Evolutionary conservation across 2,888 invertebrate species (phyloP), one percentile per base, ranked within the genome.

Genomic region (Terebella lapidaria): DNA sequence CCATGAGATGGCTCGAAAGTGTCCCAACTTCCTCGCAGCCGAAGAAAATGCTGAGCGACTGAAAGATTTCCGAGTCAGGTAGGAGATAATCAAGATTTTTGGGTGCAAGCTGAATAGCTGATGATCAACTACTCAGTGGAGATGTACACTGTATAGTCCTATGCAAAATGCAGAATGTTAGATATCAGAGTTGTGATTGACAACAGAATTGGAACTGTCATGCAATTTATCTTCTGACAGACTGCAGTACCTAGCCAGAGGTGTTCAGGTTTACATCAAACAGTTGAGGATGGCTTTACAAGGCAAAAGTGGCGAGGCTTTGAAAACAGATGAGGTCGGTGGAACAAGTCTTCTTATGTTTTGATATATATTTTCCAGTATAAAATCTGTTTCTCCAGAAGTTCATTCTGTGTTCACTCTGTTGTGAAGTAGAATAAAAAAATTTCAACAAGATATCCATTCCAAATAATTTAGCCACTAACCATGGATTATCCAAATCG

Each of bases 161-260:
- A n/a, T n/a, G n/a, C n/a, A n/a, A n/a, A n/a, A n/a, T n/a, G n/a
- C n/a, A n/a, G n/a, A n/a, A n/a, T n/a, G n/a, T n/a, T n/a, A n/a
- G n/a, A n/a, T n/a, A n/a, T n/a, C n/a, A n/a, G n/a, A n/a, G n/a
- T n/a, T n/a, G n/a, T n/a, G n/a, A n/a, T n/a, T n/a, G n/a, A n/a
- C n/a, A n/a, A n/a, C n/a, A n/a, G n/a, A n/a, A n/a, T n/a, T n/a
- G n/a, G n/a, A n/a, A n/a, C n/a, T n/a, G n/a, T n/a, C n/a, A n/a
- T n/a, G n/a, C n/a, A n/a, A n/a, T n/a, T n/a, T n/a, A 35, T 35
- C 10, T 35, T 15, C n/a, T 35, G 5, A 5, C 71, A 84, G 95
- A 68, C 83, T 96, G 63, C 93, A 94, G 78, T 95, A 93, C 81
- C 90, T 95, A 75, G 93, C 94, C 0, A 85, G 94, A 62, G 89